phyloP scores from a whole-genome alignment of 2,888 invertebrate species.

The Rhagonycha lutea region DNA sequence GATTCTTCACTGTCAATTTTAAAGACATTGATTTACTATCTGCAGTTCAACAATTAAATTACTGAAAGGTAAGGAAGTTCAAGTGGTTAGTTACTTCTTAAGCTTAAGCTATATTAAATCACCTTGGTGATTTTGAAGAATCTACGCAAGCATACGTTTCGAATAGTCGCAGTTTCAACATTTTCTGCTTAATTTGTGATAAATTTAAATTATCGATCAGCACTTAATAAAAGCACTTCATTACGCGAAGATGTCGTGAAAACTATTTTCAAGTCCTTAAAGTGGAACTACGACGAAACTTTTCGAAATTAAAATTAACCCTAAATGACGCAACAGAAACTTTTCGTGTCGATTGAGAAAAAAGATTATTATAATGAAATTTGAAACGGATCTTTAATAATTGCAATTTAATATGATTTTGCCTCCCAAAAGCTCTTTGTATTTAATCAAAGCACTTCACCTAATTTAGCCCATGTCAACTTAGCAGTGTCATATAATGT shows the following conservation, averaged over 20 bases:
- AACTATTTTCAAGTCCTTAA: not conserved
- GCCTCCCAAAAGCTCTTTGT: not conserved
- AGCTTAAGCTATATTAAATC: not conserved
- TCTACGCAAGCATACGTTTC: not conserved
- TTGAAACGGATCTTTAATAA: not conserved
- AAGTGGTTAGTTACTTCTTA: not conserved
- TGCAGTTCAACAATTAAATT: not conserved
- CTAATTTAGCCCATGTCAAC: constrained; percentile 1
- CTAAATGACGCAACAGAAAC: too few relatives aligned
- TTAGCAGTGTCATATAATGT: not conserved
- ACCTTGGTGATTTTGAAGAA: not conserved
- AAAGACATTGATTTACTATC: not conserved
- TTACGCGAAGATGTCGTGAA: not conserved
- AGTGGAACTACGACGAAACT: not conserved
- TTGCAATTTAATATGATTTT: not conserved
- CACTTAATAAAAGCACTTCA: not conserved
- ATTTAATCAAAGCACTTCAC: not conserved
- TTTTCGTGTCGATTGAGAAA: too few relatives aligned
- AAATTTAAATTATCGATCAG: not conserved
- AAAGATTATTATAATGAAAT: not conserved
- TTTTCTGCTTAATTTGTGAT: not conserved
- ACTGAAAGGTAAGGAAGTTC: not conserved
- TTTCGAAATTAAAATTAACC: not conserved
- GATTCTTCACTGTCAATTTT: not conserved
- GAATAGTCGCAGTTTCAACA: not conserved